Percentiles rank a stretch among this genome's conserved stretches.
Evolutionary conservation across 2,888 invertebrate genomes (phyloP).

Genomic region (Drosophila prostipennis): DNA sequence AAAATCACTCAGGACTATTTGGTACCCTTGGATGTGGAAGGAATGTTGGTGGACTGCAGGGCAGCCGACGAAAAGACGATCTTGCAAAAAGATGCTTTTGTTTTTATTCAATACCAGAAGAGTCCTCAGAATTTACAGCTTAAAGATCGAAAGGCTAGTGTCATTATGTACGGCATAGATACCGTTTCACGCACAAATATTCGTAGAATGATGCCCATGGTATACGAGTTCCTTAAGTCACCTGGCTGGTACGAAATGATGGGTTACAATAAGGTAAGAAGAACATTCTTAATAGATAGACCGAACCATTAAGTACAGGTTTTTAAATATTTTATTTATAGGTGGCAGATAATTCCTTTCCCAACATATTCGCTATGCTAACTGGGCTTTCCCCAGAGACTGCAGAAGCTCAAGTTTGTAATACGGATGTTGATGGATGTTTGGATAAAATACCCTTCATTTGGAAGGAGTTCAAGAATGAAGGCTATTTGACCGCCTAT

Average conservation of each 20-base stretch:
- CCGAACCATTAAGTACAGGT: too few species aligned
- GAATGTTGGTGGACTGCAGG: constrained; percentile 71
- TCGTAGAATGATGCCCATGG: constrained; percentile 89
- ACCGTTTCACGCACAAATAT: constrained; percentile 92
- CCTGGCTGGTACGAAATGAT: constrained; percentile 88
- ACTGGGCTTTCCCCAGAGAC: constrained; percentile 86
- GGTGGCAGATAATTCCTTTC: constrained; percentile 94
- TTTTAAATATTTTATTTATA: constrained; percentile 71
- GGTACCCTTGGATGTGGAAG: constrained; percentile 68
- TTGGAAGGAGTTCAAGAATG: constrained; percentile 89
- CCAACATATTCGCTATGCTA: constrained; percentile 92
- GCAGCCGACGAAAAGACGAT: constrained; percentile 79
- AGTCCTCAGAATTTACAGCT: background rate
- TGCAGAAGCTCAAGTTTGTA: constrained; percentile 84
- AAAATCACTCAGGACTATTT: constrained; percentile 62
- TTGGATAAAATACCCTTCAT: constrained; percentile 89
- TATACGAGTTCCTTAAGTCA: constrained; percentile 87
- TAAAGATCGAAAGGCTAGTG: constrained; percentile 85
- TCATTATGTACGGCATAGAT: constrained; percentile 92
- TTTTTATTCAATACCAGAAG: constrained; percentile 85
- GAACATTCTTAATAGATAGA: too few species aligned
- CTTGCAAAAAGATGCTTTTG: constrained; percentile 84
- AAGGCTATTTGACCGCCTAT: constrained; percentile 90
- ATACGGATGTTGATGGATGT: constrained; percentile 85
- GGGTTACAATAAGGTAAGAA: constrained; percentile 87